Conservation (phyloP, 2,888 invertebrate species). For the Habroteleia sp. region DNA sequence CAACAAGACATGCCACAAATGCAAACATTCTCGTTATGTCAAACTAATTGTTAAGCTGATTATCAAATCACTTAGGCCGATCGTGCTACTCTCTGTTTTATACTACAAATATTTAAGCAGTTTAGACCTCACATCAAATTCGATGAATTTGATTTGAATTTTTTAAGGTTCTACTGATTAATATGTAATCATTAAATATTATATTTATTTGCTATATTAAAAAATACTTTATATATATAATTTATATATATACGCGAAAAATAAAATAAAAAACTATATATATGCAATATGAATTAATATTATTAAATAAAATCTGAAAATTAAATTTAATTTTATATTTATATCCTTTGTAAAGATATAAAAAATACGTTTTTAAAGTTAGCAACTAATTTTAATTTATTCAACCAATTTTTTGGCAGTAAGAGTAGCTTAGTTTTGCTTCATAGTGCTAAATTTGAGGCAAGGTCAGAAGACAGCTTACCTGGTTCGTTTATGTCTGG, state of each 20-base stretch:
- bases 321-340: too few species aligned
- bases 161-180: too few species aligned
- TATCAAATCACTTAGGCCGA: too few species aligned
- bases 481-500: conserved; percentile 92
- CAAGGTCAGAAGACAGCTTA: conserved; percentile 80
- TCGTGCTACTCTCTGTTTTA: conserved; percentile 11
- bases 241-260: not conserved
- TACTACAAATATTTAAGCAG: conserved; percentile 1
- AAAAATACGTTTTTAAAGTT: not conserved
- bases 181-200: not conserved
- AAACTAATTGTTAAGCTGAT: not conserved
- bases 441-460: conserved; percentile 45
- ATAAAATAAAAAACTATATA: too few species aligned
- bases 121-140: conserved; percentile 36
- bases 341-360: not conserved
- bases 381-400: too few species aligned
- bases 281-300: too few species aligned
- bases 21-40: too few species aligned
- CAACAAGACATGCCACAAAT: too few species aligned
- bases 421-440: too few species aligned
- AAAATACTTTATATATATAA: not conserved
- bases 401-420: not conserved
- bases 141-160: not conserved
- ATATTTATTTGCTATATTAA: too few species aligned
- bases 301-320: too few species aligned